These are phyloP conservation scores for Maniola hyperantus DNA, from an alignment of 2,888 invertebrate genomes.

Conservation along the genomic window DNA sequence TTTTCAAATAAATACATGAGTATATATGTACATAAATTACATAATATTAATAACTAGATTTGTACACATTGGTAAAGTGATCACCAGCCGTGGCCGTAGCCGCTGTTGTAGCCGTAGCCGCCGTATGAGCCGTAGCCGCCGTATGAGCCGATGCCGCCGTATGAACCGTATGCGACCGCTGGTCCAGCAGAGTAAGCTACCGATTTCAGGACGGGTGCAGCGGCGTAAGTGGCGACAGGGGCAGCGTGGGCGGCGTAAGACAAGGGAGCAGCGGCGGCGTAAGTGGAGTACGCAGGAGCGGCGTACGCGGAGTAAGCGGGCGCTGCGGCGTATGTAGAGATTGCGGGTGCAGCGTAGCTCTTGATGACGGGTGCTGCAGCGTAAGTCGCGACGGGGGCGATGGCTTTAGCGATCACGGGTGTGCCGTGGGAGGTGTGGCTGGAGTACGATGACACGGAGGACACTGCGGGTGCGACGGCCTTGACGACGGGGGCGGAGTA, in stretches of 20 bases:
- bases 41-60: slow-evolving; percentile 58
- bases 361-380: slow-evolving; percentile 72
- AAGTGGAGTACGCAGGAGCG: slow-evolving; percentile 70
- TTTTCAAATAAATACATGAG: slow-evolving; percentile 56
- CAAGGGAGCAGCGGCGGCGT: slow-evolving; percentile 60
- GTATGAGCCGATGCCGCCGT: slow-evolving; percentile 83
- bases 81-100: slow-evolving; percentile 85
- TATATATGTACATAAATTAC: slow-evolving; percentile 58
- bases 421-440: slow-evolving; percentile 52
- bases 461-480: slow-evolving; percentile 49
- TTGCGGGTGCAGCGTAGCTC: slow-evolving; percentile 69
- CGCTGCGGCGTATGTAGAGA: slow-evolving; percentile 54
- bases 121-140: slow-evolving; percentile 84
- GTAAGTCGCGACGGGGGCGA: slow-evolving; percentile 63
- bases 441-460: slow-evolving; percentile 51
- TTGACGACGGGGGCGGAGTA: slow-evolving; percentile 68
- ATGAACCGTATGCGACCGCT: slow-evolving; percentile 66
- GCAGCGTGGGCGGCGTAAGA: slow-evolving; percentile 45
- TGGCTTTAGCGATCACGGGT: slow-evolving; percentile 50
- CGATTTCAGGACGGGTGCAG: slow-evolving; percentile 44
- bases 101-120: slow-evolving; percentile 84
- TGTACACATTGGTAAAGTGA: slow-evolving; percentile 57
- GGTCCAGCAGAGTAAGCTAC: slow-evolving; percentile 45
- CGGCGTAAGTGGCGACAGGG: slow-evolving; percentile 42
- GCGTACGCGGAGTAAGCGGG: slow-evolving; percentile 76